Percentiles rank a stretch among this genome's conserved stretches.
phyloP scores from a whole-genome alignment of 2,113 vertebrate genomes.

The Climacteris rufus region DNA sequence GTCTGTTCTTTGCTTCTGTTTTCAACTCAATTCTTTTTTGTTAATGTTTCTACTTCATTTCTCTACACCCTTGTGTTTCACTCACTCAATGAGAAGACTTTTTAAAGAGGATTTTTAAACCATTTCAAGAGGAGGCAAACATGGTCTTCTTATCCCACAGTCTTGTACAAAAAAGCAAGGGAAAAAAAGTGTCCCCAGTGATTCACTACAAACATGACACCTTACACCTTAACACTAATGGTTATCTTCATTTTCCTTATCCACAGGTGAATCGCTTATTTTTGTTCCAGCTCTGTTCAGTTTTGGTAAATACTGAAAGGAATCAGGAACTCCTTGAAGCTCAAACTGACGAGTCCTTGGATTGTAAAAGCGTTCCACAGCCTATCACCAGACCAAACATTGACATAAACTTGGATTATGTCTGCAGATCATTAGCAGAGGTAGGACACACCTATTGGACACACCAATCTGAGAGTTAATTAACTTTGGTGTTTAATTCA shows the following conservation, averaged over 20 bases:
- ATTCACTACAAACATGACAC: background rate
- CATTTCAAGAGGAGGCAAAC: background rate
- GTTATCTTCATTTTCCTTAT: background rate
- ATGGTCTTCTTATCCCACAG: background rate
- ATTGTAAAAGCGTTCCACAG: background rate
- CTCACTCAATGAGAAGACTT: background rate
- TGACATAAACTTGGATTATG: background rate
- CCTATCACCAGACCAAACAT: background rate
- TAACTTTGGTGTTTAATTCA: background rate
- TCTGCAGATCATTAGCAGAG: background rate
- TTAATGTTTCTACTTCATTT: background rate
- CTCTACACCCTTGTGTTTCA: background rate
- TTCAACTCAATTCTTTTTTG: background rate
- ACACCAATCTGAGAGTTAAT: background rate
- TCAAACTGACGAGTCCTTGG: background rate
- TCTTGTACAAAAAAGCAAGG: background rate
- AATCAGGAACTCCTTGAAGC: background rate
- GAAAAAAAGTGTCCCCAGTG: background rate
- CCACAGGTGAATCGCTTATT: fast-evolving
- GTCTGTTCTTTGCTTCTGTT: background rate
- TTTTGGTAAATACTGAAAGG: background rate
- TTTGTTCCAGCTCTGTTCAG: background rate
- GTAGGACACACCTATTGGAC: background rate
- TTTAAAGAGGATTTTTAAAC: background rate
- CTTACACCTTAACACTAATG: background rate